Evolutionary conservation across 2,797 vertebrate genomes (phyloP).

Genomic region (Moxostoma hubbsi): DNA sequence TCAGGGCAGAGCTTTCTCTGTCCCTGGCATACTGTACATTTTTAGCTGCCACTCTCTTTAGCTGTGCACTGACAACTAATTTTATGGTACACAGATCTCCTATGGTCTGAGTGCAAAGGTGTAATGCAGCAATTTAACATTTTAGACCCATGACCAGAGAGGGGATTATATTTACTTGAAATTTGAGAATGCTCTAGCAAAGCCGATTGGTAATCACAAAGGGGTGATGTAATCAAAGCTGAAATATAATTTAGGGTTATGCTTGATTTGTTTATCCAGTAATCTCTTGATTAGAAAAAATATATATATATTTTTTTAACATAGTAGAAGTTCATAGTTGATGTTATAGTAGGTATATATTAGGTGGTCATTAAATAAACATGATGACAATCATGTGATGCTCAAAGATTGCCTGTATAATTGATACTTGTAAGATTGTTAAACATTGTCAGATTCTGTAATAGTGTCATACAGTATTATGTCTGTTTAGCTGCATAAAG

Average conservation of each 20-base stretch:
- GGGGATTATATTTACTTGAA: not conserved
- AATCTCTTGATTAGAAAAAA: constrained; percentile 2
- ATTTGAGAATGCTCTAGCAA: constrained; percentile 29
- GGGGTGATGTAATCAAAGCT: constrained; percentile 42
- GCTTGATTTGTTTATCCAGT: constrained; percentile 45
- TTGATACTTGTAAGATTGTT: too few species aligned
- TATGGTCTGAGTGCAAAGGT: not conserved
- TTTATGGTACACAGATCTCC: constrained; percentile 61
- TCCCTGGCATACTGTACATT: constrained; percentile 2
- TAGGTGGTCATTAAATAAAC: not conserved
- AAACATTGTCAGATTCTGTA: too few species aligned
- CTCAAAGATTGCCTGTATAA: too few species aligned
- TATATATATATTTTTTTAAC: too few species aligned
- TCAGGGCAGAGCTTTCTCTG: constrained; percentile 44
- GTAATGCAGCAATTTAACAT: constrained; percentile 42
- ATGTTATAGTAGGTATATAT: not conserved
- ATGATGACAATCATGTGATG: not conserved
- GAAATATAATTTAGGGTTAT: constrained; percentile 33
- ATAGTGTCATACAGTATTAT: too few species aligned
- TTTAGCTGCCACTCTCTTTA: constrained; percentile 54
- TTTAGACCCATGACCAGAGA: not conserved
- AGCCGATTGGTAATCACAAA: constrained; percentile 38
- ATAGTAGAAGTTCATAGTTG: constrained; percentile 15
- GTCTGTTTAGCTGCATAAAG: too few species aligned
- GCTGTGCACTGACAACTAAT: constrained; percentile 57